phyloP scores from a whole-genome alignment of 2,113 vertebrate genomes.

The Phodopus roborovskii region DNA sequence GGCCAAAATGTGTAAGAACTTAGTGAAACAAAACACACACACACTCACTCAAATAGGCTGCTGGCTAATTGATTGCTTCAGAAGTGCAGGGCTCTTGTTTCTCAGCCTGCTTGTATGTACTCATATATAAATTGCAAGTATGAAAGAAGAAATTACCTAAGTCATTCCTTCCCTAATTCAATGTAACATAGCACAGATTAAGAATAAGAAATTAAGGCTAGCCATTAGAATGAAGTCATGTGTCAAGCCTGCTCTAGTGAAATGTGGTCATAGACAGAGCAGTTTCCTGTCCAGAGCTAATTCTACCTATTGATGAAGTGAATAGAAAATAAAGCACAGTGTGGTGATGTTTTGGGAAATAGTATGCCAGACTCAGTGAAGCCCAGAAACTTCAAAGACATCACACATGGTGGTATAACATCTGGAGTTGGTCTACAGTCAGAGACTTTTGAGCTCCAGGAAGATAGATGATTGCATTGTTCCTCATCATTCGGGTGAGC shows the following conservation, averaged over 20 bases:
- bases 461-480: background rate
- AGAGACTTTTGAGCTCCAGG: background rate
- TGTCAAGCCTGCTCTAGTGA: background rate
- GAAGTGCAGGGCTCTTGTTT: too few species aligned
- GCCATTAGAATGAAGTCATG: background rate
- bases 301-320: background rate
- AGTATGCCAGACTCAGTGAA: background rate
- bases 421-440: background rate
- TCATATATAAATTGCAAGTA: background rate
- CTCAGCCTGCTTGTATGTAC: background rate
- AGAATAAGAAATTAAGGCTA: background rate
- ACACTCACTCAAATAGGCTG: background rate
- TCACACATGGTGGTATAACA: rapidly evolving
- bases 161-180: background rate
- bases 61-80: background rate
- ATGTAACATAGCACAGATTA: background rate
- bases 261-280: background rate
- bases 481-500: too few species aligned
- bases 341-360: background rate
- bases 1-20: background rate
- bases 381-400: background rate
- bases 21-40: background rate
- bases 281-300: background rate
- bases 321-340: background rate
- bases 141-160: background rate